phyloP scores from a whole-genome alignment of 2,888 invertebrate species.

The Oxyscelio sp. region DNA sequence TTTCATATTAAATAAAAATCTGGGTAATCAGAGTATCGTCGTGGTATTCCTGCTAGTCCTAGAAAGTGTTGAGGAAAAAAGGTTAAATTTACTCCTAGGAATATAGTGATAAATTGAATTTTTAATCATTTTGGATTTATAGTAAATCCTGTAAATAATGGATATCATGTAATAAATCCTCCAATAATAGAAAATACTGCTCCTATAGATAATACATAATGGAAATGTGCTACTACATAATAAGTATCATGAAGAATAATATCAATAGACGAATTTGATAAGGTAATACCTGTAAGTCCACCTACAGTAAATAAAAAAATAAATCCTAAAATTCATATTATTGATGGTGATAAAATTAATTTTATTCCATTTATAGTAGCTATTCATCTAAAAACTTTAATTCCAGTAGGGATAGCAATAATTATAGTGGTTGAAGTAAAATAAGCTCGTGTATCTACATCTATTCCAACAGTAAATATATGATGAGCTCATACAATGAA shows the following conservation, averaged over 20 bases:
- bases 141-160: conserved; percentile 93
- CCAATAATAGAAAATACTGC: conserved; percentile 94
- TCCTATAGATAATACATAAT: conserved; percentile 94
- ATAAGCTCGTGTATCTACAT: conserved; percentile 95
- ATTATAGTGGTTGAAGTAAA: conserved; percentile 95
- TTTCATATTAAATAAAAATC: conserved; percentile 92
- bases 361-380: conserved; percentile 91
- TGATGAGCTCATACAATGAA: conserved; percentile 96
- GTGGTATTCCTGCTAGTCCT: conserved; percentile 92
- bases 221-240: conserved; percentile 95
- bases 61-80: conserved; percentile 94
- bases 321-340: conserved; percentile 93
- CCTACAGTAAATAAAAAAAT: conserved; percentile 94
- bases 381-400: conserved; percentile 95
- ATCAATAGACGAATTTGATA: conserved; percentile 94
- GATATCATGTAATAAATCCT: conserved; percentile 92
- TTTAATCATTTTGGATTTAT: conserved; percentile 91
- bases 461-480: conserved; percentile 95
- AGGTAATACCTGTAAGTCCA: conserved; percentile 91
- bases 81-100: conserved; percentile 93
- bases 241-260: conserved; percentile 94
- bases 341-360: conserved; percentile 90
- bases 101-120: conserved; percentile 92
- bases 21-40: conserved; percentile 93
- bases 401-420: conserved; percentile 95